Conservation (phyloP, 2,888 invertebrate genomes). For the Epiblema foenella region DNA sequence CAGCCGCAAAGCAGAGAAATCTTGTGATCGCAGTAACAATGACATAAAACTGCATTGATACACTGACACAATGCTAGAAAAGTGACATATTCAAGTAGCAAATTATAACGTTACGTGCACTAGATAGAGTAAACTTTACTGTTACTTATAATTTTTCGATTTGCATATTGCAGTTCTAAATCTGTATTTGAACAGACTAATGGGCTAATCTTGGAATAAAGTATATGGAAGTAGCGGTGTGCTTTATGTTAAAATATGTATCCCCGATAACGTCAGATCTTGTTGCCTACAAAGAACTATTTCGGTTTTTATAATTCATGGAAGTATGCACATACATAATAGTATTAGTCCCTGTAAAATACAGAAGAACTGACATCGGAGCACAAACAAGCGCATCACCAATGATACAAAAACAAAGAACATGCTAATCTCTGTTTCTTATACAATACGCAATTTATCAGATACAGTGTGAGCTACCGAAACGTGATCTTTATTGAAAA, state of each 20-base stretch:
- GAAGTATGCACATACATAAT: conserved; percentile 37
- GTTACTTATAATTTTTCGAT: not conserved
- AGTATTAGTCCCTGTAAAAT: conserved; percentile 28
- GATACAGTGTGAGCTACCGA: conserved; percentile 21
- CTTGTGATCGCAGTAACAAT: conserved; percentile 60
- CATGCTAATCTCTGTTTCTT: conserved; percentile 24
- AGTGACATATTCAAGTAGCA: conserved; percentile 44
- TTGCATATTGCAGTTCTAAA: not conserved
- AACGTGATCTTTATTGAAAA: conserved; percentile 40
- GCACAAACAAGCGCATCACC: conserved; percentile 27
- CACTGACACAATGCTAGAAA: conserved; percentile 49
- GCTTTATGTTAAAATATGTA: conserved; percentile 14
- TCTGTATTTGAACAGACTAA: not conserved
- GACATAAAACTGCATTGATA: conserved; percentile 58
- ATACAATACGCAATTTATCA: conserved; percentile 32
- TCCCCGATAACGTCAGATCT: conserved; percentile 12
- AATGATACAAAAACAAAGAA: conserved; percentile 32
- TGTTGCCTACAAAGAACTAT: conserved; percentile 32
- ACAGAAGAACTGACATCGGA: conserved; percentile 19
- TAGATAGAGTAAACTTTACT: not conserved
- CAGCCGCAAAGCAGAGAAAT: conserved; percentile 62
- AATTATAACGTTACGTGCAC: conserved; percentile 42
- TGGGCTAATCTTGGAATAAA: not conserved
- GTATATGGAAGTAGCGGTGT: not conserved
- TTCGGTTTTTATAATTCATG: conserved; percentile 38